Evolutionary conservation across 2,888 invertebrate genomes (phyloP).

Genomic region (Synanthedon myopaeformis): DNA sequence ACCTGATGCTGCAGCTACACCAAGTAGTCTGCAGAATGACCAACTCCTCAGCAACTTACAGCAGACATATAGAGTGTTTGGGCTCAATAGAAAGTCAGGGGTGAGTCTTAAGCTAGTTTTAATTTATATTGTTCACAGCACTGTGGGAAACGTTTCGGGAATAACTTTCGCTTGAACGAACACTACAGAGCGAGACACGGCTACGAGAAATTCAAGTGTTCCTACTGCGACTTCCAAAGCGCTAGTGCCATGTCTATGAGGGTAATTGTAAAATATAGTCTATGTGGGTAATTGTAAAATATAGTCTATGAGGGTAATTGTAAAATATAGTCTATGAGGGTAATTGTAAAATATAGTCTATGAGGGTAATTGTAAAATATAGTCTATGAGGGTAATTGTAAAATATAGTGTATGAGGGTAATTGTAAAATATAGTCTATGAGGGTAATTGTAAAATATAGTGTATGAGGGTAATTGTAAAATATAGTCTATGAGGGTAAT

Average conservation of each 20-base stretch:
- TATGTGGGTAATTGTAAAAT: slow-evolving; percentile 22
- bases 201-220: slow-evolving; percentile 38
- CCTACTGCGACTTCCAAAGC: slow-evolving; percentile 32
- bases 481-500: slow-evolving; percentile 31
- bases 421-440: slow-evolving; percentile 19
- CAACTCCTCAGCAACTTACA: too few relatives aligned
- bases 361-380: slow-evolving; percentile 24
- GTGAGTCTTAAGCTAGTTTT: too few relatives aligned
- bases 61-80: too few relatives aligned
- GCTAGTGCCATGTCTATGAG: slow-evolving; percentile 24
- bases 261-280: slow-evolving; percentile 25
- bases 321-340: slow-evolving; percentile 25
- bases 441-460: slow-evolving; percentile 21
- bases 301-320: slow-evolving; percentile 29
- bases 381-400: slow-evolving; percentile 26
- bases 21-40: too few relatives aligned
- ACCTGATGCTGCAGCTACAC: too few relatives aligned
- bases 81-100: too few relatives aligned
- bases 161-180: slow-evolving; percentile 35
- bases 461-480: slow-evolving; percentile 22
- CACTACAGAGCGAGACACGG: slow-evolving; percentile 44
- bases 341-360: slow-evolving; percentile 18
- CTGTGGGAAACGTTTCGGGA: slow-evolving; percentile 36
- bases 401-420: slow-evolving; percentile 28
- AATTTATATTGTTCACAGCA: slow-evolving; percentile 20